Evolutionary conservation across 2,113 vertebrate genomes (phyloP).

Genomic region (Lampris incognitus): DNA sequence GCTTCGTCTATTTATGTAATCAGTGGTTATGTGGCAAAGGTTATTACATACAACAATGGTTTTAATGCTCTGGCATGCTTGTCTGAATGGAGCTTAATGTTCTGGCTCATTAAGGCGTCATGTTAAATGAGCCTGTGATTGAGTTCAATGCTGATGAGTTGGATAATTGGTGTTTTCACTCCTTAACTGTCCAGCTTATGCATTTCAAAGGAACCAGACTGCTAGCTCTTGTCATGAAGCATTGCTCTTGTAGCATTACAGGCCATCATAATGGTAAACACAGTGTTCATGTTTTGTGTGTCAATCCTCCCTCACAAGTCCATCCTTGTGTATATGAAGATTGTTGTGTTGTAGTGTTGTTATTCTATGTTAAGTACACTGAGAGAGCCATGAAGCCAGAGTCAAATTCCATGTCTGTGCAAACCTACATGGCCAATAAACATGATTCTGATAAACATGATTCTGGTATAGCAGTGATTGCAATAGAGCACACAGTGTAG

Average conservation of each 20-base stretch:
- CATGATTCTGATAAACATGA: too few species aligned
- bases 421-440: too few species aligned
- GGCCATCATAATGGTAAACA: too few species aligned
- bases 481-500: too few species aligned
- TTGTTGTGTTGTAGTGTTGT: too few species aligned
- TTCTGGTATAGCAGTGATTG: too few species aligned
- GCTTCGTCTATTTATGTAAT: not conserved
- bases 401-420: too few species aligned
- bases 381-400: too few species aligned
- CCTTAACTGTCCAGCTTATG: not conserved
- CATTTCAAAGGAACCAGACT: not conserved
- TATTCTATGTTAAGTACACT: too few species aligned
- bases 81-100: not conserved
- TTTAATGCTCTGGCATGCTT: not conserved
- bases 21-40: not conserved
- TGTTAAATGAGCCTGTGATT: slow-evolving; percentile 16
- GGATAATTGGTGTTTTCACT: not conserved
- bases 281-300: too few species aligned
- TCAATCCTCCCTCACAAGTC: too few species aligned
- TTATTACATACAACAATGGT: not conserved
- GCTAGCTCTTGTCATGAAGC: not conserved
- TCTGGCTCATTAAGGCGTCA: not conserved
- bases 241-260: not conserved
- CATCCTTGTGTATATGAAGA: too few species aligned
- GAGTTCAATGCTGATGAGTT: not conserved